Base-by-base conservation (phyloP, 1,140 invertebrate genomes). In the Pentalonia nigronervosa region DNA sequence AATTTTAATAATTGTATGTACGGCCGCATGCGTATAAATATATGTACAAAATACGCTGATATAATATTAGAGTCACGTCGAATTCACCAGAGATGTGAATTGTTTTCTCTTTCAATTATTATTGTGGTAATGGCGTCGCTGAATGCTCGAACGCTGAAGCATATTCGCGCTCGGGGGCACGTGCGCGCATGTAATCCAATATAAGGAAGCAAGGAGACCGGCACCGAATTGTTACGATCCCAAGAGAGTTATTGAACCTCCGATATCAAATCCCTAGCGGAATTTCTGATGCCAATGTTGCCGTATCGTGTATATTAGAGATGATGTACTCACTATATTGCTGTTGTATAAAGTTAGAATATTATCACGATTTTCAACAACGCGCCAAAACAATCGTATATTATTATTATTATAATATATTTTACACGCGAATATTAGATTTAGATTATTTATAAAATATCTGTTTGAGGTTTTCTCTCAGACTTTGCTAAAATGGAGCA, bases 211-310 rank as follows among this genome's bases (percentile, higher is more conserved):
- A n/a, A 3, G 25, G 41, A 87, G 84, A 47, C 84, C 14, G 84
- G 14, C 60, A 48, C 84, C 14, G 45, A 87, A 87, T 87, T 87
- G 84, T 87, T 87, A 48, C 30, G 25, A 30, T 76, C 84, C 84
- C 84, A 20, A 17, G 23, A 87, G 84, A 45, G 84, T 87, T 87
- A 87, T 87, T 87, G 84, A 87, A 48, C 84, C 84, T 30, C 25
- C 23, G 36, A n/a, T 87, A 47, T 48, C 84, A 48, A 87, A 47
- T 87, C 41, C 84, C 84, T 30, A 48, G 84, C 20, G 41, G 1
- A 47, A n/a, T 87, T 87, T 87, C 11, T 20, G 84, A 30, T 87
- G 23, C 45, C 25, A 0, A 47, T n/a, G 84, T 47, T 87, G 41
- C 6, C n/a, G n/a, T n/a, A 47, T 87, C 41, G 23, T 87, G 48